Percentiles rank a stretch among this genome's conserved stretches.
phyloP scores from a whole-genome alignment of 1,140 invertebrate species.

The Augochlora pura region DNA sequence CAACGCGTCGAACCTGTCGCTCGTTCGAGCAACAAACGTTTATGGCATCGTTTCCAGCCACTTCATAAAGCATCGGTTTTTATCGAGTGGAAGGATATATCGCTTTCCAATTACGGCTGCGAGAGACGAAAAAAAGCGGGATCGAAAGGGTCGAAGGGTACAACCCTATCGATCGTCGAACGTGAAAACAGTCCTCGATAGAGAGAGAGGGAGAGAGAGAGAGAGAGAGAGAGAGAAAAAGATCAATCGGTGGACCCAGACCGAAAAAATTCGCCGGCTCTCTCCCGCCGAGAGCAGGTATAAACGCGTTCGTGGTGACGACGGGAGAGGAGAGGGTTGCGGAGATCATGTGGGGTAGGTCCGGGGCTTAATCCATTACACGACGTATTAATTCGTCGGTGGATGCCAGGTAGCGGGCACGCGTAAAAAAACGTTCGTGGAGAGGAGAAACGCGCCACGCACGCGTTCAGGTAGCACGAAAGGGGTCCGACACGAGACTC shows the following conservation, averaged over 20 bases:
- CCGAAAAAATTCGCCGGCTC: slow-evolving; percentile 14
- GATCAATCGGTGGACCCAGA: background rate
- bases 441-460: slow-evolving; percentile 66
- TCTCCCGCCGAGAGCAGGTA: slow-evolving; percentile 59
- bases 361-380: slow-evolving; percentile 66
- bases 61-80: slow-evolving; percentile 63
- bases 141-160: slow-evolving; percentile 34
- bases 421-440: slow-evolving; percentile 37
- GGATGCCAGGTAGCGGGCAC: slow-evolving; percentile 67
- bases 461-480: slow-evolving; percentile 73
- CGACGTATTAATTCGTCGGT: slow-evolving; percentile 74
- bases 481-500: slow-evolving; percentile 59
- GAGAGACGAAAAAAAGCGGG: slow-evolving; percentile 3
- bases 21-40: slow-evolving; percentile 31
- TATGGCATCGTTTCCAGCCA: slow-evolving; percentile 36
- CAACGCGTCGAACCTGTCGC: slow-evolving; percentile 44
- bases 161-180: slow-evolving; percentile 52
- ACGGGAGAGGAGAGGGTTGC: slow-evolving; percentile 57
- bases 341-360: slow-evolving; percentile 51
- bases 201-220: background rate
- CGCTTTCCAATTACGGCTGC: slow-evolving; percentile 66
- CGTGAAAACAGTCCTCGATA: background rate
- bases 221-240: slow-evolving; percentile 10
- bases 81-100: slow-evolving; percentile 66
- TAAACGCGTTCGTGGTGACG: slow-evolving; percentile 34